These are phyloP conservation scores for Sciurus niger DNA, from an alignment of 2,113 vertebrate genomes.

Conservation along the genomic window DNA sequence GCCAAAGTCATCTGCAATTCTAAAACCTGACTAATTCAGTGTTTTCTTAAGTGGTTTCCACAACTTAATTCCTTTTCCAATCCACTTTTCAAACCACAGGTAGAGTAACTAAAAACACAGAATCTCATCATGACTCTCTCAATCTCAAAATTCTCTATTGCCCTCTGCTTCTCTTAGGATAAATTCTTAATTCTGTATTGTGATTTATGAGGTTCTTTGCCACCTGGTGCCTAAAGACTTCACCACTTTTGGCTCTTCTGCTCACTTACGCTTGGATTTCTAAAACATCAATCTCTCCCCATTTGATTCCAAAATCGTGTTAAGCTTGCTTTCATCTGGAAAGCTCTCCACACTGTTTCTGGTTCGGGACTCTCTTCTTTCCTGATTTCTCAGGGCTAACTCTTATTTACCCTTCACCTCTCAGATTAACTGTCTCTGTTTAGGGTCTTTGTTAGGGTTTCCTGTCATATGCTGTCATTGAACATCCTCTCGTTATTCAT, in stretches of 20 bases:
- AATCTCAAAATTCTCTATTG: not conserved
- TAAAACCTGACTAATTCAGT: constrained; percentile 10
- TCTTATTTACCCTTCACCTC: not conserved
- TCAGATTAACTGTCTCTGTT: not conserved
- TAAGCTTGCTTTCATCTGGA: not conserved
- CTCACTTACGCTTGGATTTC: not conserved
- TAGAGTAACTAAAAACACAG: constrained; percentile 11
- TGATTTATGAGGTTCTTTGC: not conserved
- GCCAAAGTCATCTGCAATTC: not conserved
- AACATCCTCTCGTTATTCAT: not conserved
- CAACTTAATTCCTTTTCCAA: not conserved
- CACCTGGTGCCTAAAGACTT: not conserved
- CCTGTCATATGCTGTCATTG: not conserved
- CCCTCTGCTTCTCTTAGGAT: not conserved
- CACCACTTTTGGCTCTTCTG: not conserved
- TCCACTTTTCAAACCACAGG: not conserved
- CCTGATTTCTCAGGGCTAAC: not conserved
- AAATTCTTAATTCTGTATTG: not conserved
- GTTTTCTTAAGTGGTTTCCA: not conserved
- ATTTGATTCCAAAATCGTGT: not conserved
- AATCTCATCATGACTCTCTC: not conserved
- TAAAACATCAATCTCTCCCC: not conserved
- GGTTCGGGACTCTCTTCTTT: not conserved
- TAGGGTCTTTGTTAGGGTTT: not conserved
- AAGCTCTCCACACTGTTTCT: not conserved